Evolutionary conservation across 2,113 vertebrate species (phyloP).

Genomic region (Crocuta crocuta): DNA sequence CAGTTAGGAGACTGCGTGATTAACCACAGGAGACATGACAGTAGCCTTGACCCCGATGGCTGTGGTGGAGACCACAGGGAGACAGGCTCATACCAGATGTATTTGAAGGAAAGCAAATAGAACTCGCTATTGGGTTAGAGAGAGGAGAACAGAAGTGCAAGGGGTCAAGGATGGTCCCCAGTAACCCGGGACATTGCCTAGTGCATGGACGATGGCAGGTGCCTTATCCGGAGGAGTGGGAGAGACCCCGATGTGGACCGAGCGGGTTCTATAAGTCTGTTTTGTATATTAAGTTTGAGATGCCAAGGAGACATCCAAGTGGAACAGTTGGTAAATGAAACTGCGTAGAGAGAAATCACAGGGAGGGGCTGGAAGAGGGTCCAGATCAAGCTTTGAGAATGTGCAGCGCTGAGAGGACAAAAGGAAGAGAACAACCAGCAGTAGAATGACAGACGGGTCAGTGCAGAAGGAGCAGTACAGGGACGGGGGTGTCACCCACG

Average conservation of each 20-base stretch:
- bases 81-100: neutral
- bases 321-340: neutral
- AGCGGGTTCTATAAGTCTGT: neutral
- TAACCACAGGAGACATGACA: accelerated
- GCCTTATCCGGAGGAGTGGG: neutral
- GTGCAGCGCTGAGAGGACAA: accelerated
- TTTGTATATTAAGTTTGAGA: neutral
- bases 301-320: neutral
- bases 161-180: neutral
- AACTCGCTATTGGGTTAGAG: neutral
- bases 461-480: accelerated
- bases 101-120: neutral
- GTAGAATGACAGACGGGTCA: neutral
- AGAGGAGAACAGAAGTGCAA: neutral
- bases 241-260: too few species aligned
- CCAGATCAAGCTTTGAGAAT: neutral
- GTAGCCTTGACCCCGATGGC: neutral
- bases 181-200: neutral
- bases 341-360: neutral
- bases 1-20: neutral
- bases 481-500: accelerated
- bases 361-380: neutral
- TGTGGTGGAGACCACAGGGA: neutral
- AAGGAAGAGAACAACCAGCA: neutral
- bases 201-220: neutral